These are phyloP conservation scores for Ladona fulva DNA, from an alignment of 1,140 invertebrate species.

Conservation along the genomic window DNA sequence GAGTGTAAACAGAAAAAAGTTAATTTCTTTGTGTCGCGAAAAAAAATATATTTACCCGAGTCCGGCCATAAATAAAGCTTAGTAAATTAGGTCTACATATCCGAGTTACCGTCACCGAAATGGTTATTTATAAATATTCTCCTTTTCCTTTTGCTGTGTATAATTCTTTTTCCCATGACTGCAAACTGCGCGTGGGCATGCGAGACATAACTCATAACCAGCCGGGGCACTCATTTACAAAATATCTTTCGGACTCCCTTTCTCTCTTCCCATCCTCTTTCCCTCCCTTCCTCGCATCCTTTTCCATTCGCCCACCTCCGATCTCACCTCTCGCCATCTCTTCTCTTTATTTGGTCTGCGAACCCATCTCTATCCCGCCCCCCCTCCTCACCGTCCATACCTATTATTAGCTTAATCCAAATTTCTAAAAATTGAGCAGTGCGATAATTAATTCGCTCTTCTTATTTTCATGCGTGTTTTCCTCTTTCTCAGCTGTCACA, in stretches of 20 bases:
- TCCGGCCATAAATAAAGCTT: neutral
- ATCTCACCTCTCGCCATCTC: neutral
- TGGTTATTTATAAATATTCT: constrained; percentile 1
- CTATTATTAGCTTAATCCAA: too few relatives aligned
- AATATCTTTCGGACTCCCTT: neutral
- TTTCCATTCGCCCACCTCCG: neutral
- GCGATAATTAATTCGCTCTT: too few relatives aligned
- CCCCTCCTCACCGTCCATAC: neutral
- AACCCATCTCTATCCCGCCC: neutral
- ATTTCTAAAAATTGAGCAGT: too few relatives aligned
- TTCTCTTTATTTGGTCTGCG: neutral
- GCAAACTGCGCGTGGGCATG: neutral
- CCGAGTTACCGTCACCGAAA: neutral
- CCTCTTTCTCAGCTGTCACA: too few relatives aligned
- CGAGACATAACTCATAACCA: neutral
- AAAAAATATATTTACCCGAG: neutral
- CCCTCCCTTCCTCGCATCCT: neutral
- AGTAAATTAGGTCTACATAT: constrained; percentile 1
- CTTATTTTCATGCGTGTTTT: too few relatives aligned
- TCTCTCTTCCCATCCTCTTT: neutral
- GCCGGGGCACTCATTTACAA: neutral
- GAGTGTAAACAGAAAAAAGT: too few relatives aligned
- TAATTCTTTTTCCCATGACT: neutral
- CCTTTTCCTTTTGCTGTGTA: neutral
- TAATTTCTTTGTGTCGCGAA: too few relatives aligned